Percentiles rank a stretch among this genome's conserved stretches.
phyloP scores from a whole-genome alignment of 2,888 invertebrate genomes.

The Drosophila dives region DNA sequence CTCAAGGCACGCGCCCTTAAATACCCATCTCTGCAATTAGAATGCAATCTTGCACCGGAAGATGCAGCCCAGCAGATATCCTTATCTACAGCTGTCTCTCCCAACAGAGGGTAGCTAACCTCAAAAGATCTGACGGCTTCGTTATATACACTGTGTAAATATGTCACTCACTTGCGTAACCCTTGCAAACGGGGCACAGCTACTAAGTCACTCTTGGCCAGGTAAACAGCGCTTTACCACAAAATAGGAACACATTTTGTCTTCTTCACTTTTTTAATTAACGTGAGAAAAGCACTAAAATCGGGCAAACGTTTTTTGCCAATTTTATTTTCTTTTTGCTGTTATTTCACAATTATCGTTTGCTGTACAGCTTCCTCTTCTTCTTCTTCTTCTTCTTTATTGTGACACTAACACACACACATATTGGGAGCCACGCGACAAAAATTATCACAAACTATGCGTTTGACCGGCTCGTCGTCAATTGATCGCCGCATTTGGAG shows the following conservation, averaged over 20 bases:
- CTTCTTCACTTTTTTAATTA: constrained; percentile 58
- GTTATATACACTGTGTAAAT: constrained; percentile 17
- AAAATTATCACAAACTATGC: constrained; percentile 46
- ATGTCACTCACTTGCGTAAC: constrained; percentile 73
- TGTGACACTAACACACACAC: constrained; percentile 17
- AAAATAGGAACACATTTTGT: constrained; percentile 18
- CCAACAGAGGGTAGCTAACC: constrained; percentile 33
- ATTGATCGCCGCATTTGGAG: constrained; percentile 49
- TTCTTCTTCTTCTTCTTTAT: constrained; percentile 3
- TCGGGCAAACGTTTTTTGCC: constrained; percentile 1
- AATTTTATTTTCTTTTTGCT: neutral
- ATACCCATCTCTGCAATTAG: constrained; percentile 38
- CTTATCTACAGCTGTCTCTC: constrained; percentile 60
- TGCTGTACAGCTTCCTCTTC: neutral
- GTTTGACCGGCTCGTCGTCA: constrained; percentile 39
- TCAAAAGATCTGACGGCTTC: constrained; percentile 28
- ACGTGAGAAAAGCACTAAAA: constrained; percentile 64
- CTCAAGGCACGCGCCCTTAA: constrained; percentile 60
- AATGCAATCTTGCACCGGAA: constrained; percentile 72
- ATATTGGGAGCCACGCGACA: neutral
- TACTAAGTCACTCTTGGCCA: constrained; percentile 6
- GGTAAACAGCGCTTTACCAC: constrained; percentile 13
- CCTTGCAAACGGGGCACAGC: constrained; percentile 37
- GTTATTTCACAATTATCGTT: neutral
- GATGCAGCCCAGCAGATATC: constrained; percentile 22